Conservation (phyloP, 2,888 invertebrate species). For the Nasonia oneida region DNA sequence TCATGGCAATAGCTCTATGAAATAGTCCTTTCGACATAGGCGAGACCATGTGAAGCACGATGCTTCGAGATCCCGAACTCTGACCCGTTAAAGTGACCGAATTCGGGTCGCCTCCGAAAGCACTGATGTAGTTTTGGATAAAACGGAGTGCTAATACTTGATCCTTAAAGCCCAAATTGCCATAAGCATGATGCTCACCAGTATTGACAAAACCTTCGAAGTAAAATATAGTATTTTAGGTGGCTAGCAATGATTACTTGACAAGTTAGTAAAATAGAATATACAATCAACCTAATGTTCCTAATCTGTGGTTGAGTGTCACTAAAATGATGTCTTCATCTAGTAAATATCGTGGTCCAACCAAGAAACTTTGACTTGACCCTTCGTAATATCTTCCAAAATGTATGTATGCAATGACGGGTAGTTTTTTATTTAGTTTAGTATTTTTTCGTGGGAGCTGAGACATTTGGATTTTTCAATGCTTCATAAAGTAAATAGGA, state of each 20-base stretch:
- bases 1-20: slow-evolving; percentile 86
- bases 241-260: neutral
- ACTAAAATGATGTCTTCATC: slow-evolving; percentile 74
- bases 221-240: neutral
- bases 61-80: slow-evolving; percentile 78
- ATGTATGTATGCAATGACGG: slow-evolving; percentile 86
- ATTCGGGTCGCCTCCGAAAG: slow-evolving; percentile 85
- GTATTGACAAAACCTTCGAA: slow-evolving; percentile 82
- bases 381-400: slow-evolving; percentile 84
- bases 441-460: neutral
- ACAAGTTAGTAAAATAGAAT: neutral
- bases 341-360: slow-evolving; percentile 72
- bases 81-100: slow-evolving; percentile 84
- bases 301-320: slow-evolving; percentile 73
- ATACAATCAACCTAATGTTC: slow-evolving; percentile 69
- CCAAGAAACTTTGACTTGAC: slow-evolving; percentile 82
- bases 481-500: neutral
- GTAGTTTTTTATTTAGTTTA: slow-evolving; percentile 67
- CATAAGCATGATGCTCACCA: slow-evolving; percentile 83
- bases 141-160: slow-evolving; percentile 85
- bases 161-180: slow-evolving; percentile 86
- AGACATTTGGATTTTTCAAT: neutral
- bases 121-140: slow-evolving; percentile 83
- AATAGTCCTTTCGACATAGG: slow-evolving; percentile 86
- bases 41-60: slow-evolving; percentile 79